Conservation (phyloP, 2,113 vertebrate genomes). For the Cariama cristata region DNA sequence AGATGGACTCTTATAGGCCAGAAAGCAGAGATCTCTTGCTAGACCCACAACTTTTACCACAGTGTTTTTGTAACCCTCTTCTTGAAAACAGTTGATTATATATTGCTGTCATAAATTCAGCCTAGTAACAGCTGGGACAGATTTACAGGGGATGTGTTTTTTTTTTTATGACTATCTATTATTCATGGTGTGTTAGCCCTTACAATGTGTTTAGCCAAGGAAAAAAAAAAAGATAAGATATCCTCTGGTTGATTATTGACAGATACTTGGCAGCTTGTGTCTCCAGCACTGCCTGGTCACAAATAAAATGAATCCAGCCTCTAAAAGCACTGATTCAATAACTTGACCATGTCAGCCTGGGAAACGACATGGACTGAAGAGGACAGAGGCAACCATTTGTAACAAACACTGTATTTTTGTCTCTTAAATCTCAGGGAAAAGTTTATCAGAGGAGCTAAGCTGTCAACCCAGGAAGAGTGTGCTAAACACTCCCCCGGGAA, state of each 20-base stretch:
- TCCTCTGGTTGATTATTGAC: conserved; percentile 70
- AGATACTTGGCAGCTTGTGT: conserved; percentile 54
- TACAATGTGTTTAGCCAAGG: conserved; percentile 64
- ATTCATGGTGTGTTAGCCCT: conserved; percentile 63
- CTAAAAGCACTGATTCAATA: conserved; percentile 16
- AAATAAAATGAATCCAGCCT: conserved; percentile 47
- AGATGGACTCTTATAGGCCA: neutral
- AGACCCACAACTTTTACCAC: neutral
- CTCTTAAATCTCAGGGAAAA: neutral
- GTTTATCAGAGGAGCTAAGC: neutral
- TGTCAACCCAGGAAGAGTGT: neutral
- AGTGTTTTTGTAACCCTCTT: neutral
- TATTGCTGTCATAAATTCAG: conserved; percentile 61
- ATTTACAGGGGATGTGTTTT: conserved; percentile 57
- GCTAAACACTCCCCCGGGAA: neutral
- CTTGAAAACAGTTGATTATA: conserved; percentile 57
- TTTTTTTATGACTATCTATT: conserved; percentile 58
- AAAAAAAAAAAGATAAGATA: conserved; percentile 52
- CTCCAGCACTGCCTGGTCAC: neutral
- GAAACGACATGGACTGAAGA: neutral
- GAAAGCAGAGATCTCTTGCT: neutral
- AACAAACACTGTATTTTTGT: neutral
- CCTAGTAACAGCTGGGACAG: conserved; percentile 65
- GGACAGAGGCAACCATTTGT: neutral
- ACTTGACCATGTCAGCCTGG: neutral